Conservation (phyloP, 2,888 invertebrate genomes). For the Thumatha senex region DNA sequence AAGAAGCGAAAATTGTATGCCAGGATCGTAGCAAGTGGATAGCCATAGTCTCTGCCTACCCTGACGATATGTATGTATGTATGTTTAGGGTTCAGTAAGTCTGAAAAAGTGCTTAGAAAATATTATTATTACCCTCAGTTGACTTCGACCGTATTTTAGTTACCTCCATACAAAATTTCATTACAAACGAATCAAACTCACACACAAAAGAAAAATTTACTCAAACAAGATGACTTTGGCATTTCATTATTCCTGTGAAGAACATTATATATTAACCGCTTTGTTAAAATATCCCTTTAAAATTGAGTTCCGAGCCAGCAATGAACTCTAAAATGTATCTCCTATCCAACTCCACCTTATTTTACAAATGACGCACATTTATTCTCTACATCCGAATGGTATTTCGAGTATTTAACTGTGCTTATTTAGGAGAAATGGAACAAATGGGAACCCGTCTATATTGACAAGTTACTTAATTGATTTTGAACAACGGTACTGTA, state of each 20-base stretch:
- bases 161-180: too few species aligned
- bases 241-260: neutral
- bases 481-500: neutral
- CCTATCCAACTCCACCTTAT: conserved; percentile 15
- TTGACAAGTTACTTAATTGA: neutral
- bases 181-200: too few species aligned
- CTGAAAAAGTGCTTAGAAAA: too few species aligned
- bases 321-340: neutral
- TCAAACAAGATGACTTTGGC: neutral
- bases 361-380: conserved; percentile 30
- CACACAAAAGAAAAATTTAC: too few species aligned
- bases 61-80: too few species aligned
- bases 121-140: too few species aligned
- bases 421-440: neutral
- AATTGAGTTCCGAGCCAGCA: conserved; percentile 1
- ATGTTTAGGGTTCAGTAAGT: too few species aligned
- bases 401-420: conserved; percentile 12
- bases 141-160: too few species aligned
- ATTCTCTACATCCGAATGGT: conserved; percentile 20
- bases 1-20: too few species aligned
- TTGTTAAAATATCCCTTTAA: neutral
- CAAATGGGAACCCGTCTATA: neutral
- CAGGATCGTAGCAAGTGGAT: too few species aligned
- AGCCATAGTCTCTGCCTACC: too few species aligned
- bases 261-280: too few species aligned